These are phyloP conservation scores for Drosophila albomicans DNA, from an alignment of 1,140 invertebrate species.

Conservation along the genomic window DNA sequence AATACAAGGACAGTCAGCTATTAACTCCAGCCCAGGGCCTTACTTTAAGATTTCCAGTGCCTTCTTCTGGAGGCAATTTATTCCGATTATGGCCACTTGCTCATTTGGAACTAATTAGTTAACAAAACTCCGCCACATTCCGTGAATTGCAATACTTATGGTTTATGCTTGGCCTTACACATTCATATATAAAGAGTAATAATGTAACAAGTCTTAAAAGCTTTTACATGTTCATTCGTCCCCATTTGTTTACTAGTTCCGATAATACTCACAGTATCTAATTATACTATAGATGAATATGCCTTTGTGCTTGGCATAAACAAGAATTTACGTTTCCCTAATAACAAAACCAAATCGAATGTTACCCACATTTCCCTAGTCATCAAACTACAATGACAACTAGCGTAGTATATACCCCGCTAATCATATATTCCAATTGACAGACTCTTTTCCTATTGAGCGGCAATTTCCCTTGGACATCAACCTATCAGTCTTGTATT, in stretches of 20 bases:
- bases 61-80: conserved; percentile 59
- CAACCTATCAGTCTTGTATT: no score
- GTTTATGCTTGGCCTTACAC: conserved; percentile 15
- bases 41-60: conserved; percentile 10
- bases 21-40: conserved; percentile 39
- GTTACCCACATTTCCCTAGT: no score
- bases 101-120: conserved; percentile 81
- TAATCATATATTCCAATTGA: no score
- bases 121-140: conserved; percentile 3
- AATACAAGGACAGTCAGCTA: conserved; percentile 36
- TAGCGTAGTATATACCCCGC: no score
- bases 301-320: neutral
- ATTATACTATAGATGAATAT: conserved; percentile 14
- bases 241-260: neutral
- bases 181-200: neutral
- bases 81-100: conserved; percentile 80
- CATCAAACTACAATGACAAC: no score
- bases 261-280: neutral
- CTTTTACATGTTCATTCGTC: conserved; percentile 55
- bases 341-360: no score
- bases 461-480: no score
- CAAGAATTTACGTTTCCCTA: no score
- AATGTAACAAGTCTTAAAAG: conserved; percentile 47
- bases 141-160: conserved; percentile 25
- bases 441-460: no score